Evolutionary conservation across 2,113 vertebrate genomes (phyloP).

Genomic region (Elephantulus edwardii): DNA sequence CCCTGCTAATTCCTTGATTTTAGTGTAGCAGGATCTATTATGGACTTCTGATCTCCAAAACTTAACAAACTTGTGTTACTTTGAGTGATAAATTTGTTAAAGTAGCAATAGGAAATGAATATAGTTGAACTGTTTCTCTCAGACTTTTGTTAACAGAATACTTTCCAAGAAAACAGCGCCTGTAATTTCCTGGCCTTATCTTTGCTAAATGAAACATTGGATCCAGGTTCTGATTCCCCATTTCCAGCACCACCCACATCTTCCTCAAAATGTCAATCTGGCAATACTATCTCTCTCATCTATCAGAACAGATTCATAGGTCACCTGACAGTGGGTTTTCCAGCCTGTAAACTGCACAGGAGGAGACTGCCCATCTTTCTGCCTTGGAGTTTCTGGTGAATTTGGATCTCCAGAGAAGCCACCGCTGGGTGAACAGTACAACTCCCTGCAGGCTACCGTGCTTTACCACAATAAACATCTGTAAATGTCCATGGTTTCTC

Average conservation of each 20-base stretch:
- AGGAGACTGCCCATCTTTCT: too few relatives aligned
- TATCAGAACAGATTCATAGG: too few relatives aligned
- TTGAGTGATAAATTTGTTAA: not conserved
- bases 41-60: not conserved
- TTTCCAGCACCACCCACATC: not conserved
- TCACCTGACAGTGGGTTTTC: too few relatives aligned
- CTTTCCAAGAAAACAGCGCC: not conserved
- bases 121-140: not conserved
- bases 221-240: not conserved
- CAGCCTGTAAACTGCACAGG: too few relatives aligned
- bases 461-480: too few relatives aligned
- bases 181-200: not conserved
- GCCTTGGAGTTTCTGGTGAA: too few relatives aligned
- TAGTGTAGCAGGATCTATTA: not conserved
- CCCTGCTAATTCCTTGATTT: too few relatives aligned
- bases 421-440: too few relatives aligned
- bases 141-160: not conserved
- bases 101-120: not conserved
- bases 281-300: too few relatives aligned
- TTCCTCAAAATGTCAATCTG: not conserved
- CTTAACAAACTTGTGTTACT: not conserved
- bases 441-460: too few relatives aligned
- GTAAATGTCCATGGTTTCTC: not conserved
- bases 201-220: constrained; percentile 3
- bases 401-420: too few relatives aligned